Percentiles rank a stretch among this genome's conserved stretches.
Conservation (phyloP, 2,888 invertebrate genomes). For the Agriopis aurantiaria region DNA sequence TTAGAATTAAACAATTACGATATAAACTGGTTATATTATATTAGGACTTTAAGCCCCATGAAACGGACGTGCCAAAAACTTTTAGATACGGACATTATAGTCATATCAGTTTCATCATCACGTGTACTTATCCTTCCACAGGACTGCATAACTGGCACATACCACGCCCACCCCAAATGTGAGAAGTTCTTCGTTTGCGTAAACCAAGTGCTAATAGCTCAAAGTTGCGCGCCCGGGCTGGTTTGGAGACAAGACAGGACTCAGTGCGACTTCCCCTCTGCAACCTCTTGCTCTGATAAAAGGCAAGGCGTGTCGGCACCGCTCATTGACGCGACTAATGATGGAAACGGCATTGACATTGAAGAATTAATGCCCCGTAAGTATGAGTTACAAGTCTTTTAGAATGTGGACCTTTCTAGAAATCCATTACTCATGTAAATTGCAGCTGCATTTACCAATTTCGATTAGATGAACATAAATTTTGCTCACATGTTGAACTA, state of each 20-base stretch:
- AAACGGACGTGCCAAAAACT: neutral
- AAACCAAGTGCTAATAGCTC: constrained; percentile 89
- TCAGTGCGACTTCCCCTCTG: constrained; percentile 92
- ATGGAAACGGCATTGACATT: constrained; percentile 52
- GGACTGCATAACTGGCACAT: constrained; percentile 90
- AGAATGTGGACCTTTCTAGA: too few relatives aligned
- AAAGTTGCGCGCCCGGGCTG: constrained; percentile 91
- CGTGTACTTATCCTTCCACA: constrained; percentile 40
- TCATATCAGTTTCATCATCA: neutral
- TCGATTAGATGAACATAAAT: neutral
- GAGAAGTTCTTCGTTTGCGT: constrained; percentile 92
- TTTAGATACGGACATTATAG: neutral
- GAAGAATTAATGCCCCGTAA: constrained; percentile 47
- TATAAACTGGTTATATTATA: too few relatives aligned
- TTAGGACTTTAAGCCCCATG: too few relatives aligned
- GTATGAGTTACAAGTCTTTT: constrained; percentile 13
- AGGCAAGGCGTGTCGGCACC: constrained; percentile 63
- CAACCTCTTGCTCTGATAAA: constrained; percentile 86
- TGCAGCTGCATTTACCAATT: neutral
- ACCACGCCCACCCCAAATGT: constrained; percentile 91
- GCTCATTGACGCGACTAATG: constrained; percentile 59
- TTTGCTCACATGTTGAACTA: neutral
- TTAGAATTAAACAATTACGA: too few relatives aligned
- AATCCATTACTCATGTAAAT: neutral
- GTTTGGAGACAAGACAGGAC: constrained; percentile 89